These are phyloP conservation scores for Brachyopa scutellaris DNA, from an alignment of 2,888 invertebrate species.

Conservation along the genomic window DNA sequence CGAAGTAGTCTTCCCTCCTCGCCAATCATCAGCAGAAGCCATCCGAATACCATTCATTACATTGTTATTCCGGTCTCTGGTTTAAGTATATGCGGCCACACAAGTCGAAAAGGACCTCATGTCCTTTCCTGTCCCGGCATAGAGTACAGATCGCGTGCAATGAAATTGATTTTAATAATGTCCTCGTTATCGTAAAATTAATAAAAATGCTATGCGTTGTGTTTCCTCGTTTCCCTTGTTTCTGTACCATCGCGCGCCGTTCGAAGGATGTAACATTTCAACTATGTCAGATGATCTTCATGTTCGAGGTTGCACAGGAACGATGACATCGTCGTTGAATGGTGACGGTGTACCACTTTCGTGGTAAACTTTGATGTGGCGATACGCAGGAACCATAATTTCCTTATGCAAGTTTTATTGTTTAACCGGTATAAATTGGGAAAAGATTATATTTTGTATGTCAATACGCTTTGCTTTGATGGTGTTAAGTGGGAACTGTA, in stretches of 20 bases:
- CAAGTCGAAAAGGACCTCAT: slow-evolving; percentile 39
- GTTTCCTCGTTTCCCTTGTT: slow-evolving; percentile 15
- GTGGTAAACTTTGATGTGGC: neutral
- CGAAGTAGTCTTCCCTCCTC: neutral
- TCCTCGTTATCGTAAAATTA: slow-evolving; percentile 71
- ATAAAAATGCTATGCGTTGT: slow-evolving; percentile 63
- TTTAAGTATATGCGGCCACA: slow-evolving; percentile 40
- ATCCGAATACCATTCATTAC: slow-evolving; percentile 60
- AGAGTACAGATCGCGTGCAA: slow-evolving; percentile 31
- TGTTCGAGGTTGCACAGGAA: slow-evolving; percentile 28
- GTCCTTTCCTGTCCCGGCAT: neutral
- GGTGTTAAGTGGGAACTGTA: slow-evolving; percentile 19
- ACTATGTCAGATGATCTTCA: neutral
- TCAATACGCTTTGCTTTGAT: slow-evolving; percentile 45
- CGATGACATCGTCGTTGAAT: slow-evolving; percentile 15
- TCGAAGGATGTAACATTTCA: neutral
- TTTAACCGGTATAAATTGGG: slow-evolving; percentile 34
- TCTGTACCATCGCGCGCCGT: slow-evolving; percentile 1
- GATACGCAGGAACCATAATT: slow-evolving; percentile 53
- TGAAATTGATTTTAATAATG: slow-evolving; percentile 70
- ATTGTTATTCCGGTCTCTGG: slow-evolving; percentile 65
- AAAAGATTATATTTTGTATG: slow-evolving; percentile 17
- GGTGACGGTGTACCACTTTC: slow-evolving; percentile 3
- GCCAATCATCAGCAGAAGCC: slow-evolving; percentile 51
- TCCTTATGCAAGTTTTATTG: slow-evolving; percentile 60